Conservation (phyloP, 2,113 vertebrate species). For the Caloenas nicobarica region DNA sequence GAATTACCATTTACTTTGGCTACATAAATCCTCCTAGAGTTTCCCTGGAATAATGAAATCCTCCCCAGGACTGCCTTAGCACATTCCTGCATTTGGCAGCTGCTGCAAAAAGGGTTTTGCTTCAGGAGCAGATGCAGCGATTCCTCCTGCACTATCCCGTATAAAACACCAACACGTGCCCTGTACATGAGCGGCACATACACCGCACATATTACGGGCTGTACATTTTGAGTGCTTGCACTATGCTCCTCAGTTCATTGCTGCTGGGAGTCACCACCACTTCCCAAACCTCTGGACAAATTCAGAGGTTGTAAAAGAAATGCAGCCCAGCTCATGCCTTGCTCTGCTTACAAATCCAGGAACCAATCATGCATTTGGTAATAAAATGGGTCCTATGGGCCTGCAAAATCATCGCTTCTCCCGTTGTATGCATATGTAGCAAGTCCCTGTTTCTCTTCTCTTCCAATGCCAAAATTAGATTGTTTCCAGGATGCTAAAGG, state of each 20-base stretch:
- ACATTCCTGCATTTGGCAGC: not conserved
- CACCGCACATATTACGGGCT: rapidly evolving
- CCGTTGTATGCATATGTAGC: rapidly evolving
- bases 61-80: not conserved
- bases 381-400: not conserved
- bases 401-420: not conserved
- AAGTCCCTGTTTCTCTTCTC: not conserved
- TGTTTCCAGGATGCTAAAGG: not conserved
- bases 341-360: rapidly evolving
- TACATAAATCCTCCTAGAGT: not conserved
- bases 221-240: rapidly evolving
- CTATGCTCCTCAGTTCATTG: not conserved
- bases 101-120: not conserved
- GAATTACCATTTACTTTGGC: not conserved
- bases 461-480: not conserved
- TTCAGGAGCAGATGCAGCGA: rapidly evolving
- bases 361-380: not conserved
- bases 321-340: rapidly evolving
- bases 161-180: rapidly evolving
- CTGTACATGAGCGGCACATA: rapidly evolving
- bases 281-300: not conserved
- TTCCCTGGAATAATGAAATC: not conserved
- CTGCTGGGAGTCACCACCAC: not conserved
- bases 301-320: not conserved
- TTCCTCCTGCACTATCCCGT: rapidly evolving